phyloP scores from a whole-genome alignment of 2,888 invertebrate species.

The Euzophera pinguis region DNA sequence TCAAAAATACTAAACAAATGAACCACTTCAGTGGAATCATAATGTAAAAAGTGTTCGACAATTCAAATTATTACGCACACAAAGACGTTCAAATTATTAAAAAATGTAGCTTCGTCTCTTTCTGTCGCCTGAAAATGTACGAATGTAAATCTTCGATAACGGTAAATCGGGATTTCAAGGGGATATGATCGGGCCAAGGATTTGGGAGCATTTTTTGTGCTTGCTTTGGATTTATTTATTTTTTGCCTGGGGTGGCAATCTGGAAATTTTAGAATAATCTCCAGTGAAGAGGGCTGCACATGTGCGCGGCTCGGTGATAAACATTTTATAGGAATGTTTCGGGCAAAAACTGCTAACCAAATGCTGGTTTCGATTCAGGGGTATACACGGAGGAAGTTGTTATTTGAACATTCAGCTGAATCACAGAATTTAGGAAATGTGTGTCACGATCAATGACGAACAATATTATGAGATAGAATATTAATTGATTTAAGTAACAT shows the following conservation, averaged over 20 bases:
- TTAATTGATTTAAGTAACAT: too few relatives aligned
- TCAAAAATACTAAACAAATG: not conserved
- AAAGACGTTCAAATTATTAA: constrained; percentile 1
- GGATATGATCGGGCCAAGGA: constrained; percentile 66
- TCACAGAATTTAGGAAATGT: not conserved
- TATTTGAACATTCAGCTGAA: constrained; percentile 55
- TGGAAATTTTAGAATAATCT: constrained; percentile 77
- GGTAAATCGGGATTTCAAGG: constrained; percentile 67
- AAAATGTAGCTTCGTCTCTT: constrained; percentile 20
- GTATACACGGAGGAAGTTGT: constrained; percentile 65
- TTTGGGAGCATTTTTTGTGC: constrained; percentile 69
- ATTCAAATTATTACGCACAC: constrained; percentile 8
- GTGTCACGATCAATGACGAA: not conserved
- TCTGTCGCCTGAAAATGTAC: constrained; percentile 31
- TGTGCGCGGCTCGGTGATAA: constrained; percentile 70
- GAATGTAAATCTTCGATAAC: constrained; percentile 44
- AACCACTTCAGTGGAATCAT: not conserved
- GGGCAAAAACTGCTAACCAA: constrained; percentile 73
- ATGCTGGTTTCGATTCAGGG: constrained; percentile 68
- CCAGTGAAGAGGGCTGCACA: constrained; percentile 69
- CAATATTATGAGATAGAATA: too few relatives aligned
- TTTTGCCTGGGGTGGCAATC: constrained; percentile 78
- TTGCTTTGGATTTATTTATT: constrained; percentile 71
- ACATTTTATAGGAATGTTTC: constrained; percentile 78
- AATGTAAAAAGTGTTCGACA: constrained; percentile 3